Evolutionary conservation across 2,113 vertebrate genomes (phyloP), one percentile per base, ranked within the genome.

Genomic region (Paradisaea rubra): DNA sequence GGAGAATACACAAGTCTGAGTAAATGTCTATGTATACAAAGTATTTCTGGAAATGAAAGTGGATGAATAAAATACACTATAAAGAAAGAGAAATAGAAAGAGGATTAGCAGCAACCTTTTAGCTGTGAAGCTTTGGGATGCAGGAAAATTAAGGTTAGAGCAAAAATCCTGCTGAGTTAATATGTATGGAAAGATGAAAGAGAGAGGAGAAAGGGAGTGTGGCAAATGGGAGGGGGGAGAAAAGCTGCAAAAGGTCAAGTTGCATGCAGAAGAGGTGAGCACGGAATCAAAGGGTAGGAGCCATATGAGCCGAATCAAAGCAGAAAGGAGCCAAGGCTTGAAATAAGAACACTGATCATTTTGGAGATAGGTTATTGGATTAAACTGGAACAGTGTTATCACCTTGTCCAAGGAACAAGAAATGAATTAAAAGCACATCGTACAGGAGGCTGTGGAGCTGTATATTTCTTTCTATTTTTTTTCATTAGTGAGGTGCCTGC

Each of bases 31-130:
- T 94, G 96, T 96, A 97, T 93, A 95, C 93, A 93, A 93, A 95
- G 95, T 87, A 96, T 95, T 97, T 95, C 96, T 95, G 83, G 73
- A 97, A 96, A 97, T 96, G 93, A 97, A 97, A 96, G 88, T 93
- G 82, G 96, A 95, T 95, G 94, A 96, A 97, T 93, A 96, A 97
- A 97, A 96, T 78, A 94, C 94, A 95, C 93, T 94, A 78, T 64
- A 91, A 90, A 89, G 91, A 95, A 93, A 93, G 82, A 93, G 96
- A 96, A 96, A 96, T 91, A 95, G 93, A 94, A 95, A 96, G 87
- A 89, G 96, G 96, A 97, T 97, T 97, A 97, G 80, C 44, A 91
- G 95, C 96, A 97, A 97, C 96, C 95, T 97, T 97, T 97, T 92
- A 94, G 76, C 95, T 95, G 71, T 94, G 94, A 97, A 96, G 92